Evolutionary conservation across 2,888 invertebrate species (phyloP), one percentile per base, ranked within the genome.

Genomic region (Brenthis ino): DNA sequence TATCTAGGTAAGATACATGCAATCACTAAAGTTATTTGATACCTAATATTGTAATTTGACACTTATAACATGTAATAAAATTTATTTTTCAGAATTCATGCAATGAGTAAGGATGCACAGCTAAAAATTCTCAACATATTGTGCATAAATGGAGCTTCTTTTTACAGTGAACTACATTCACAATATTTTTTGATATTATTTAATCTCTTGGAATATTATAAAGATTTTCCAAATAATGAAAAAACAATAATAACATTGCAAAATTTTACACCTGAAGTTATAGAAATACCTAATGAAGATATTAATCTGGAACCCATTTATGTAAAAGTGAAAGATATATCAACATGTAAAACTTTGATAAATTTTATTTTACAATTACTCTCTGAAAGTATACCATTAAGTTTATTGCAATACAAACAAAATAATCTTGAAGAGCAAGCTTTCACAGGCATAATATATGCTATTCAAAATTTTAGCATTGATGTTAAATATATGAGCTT

Each of bases 91-190:
- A 94, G 94, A 77, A 91, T 94, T 70, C 94, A 94, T 70, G 74
- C 80, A 55, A 80, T 90, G 66, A 91, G 94, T 75, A 93, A 93
- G 75, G 91, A 94, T 76, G 93, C 93, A 20, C 95, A 95, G 75
- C 77, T 94, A 63, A 93, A 93, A 82, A 93, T 95, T 74, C 75
- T 95, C 64, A 87, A 91, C 56, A 90, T 94, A 73, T 79, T 95
- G 11, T 91, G 89, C 74, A 85, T 88, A 68, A 93, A 93, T 78
- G 88, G 88, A 71, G 91, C 93, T 67, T 81, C 92, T 72, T 91
- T 94, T 77, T 94, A 93, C 80, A 80, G 88, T 57, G 83, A 87
- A 72, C 76, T 95, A 24, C 87, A 91, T 64, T 77, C 78, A 1
- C 93, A 95, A 77, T 95, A 95, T 79, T 79, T 85, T 66, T 78